phyloP scores from a whole-genome alignment of 2,888 invertebrate species.

The Philereme vetulata region DNA sequence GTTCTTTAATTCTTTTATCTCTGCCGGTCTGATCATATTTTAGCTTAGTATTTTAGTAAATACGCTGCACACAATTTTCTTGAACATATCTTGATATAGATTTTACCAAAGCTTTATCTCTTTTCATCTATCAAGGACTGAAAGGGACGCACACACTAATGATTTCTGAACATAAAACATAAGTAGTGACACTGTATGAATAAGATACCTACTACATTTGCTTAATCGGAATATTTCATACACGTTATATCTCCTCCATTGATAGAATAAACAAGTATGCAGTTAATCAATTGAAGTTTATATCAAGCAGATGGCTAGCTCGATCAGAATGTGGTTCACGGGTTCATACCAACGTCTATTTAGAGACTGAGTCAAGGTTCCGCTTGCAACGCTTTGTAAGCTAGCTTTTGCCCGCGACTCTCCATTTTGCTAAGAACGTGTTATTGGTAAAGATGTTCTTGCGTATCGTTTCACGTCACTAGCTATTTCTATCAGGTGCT shows the following conservation, averaged over 20 bases:
- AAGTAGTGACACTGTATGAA: not conserved
- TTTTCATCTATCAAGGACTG: not conserved
- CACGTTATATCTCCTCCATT: constrained; percentile 6
- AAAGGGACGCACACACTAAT: not conserved
- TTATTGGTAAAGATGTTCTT: too few species aligned
- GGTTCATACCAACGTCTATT: constrained; percentile 57
- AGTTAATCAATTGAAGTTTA: constrained; percentile 37
- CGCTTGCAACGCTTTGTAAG: constrained; percentile 35
- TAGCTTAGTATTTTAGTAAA: not conserved
- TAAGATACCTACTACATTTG: constrained; percentile 1
- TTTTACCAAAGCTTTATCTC: not conserved
- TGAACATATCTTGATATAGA: not conserved
- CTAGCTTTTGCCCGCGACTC: constrained; percentile 36
- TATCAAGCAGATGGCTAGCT: constrained; percentile 34
- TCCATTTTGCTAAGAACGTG: too few species aligned
- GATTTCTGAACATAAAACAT: not conserved
- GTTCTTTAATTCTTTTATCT: not conserved
- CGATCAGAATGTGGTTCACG: constrained; percentile 42
- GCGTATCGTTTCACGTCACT: too few species aligned
- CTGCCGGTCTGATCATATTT: not conserved
- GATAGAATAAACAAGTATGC: constrained; percentile 14
- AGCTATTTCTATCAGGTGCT: too few species aligned
- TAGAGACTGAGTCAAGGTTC: constrained; percentile 64
- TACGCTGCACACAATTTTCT: constrained; percentile 5
- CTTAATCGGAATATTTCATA: constrained; percentile 2